Evolutionary conservation across 37 sponge, comb jelly and placozoan species (phyloP), one percentile per base, ranked within the genome.

Genomic region (Bolinopsis microptera): DNA sequence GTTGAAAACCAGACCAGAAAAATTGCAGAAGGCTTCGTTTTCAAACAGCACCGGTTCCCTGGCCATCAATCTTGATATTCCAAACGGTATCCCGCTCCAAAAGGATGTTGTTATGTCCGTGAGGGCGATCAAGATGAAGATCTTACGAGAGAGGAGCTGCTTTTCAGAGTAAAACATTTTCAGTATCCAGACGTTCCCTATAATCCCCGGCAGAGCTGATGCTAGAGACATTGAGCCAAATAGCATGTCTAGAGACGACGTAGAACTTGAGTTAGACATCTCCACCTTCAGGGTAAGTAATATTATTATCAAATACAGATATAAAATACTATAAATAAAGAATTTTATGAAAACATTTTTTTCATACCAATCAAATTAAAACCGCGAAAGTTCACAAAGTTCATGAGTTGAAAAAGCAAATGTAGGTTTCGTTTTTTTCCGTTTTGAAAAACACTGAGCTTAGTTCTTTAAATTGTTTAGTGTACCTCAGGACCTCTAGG

Each of bases 1-100:
- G 90, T 86, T 86, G 61, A 86, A 86, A 21, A 86, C 90, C 26
- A 86, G 36, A 16, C 90, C 90, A 37, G 90, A 86, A 3, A 86
- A 27, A 48, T 86, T 86, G 61, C 90, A 86, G 61, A 86, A 86
- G 90, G 30, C 38, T 28, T 23, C 2, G 61, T 41, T 39, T 2
- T 18, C 0, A 38, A 41, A 86, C 38, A 86, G 61, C 31, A 40
- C 35, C 0, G 90, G 90, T 28, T 28, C 30, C 26, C 90, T 35
- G 61, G 2, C 61, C 61, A 41, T 41, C 30, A 86, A 38, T 38
- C 90, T 24, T 21, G 61, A 41, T 24, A 86, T 34, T 21, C 90
- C 90, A 39, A 86, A 86, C 16, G 90, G 90, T 21, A 86, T 86
- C 28, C 38, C 90, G 61, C 90, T 86, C 61, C 61, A 41, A 3